Evolutionary conservation across 1,140 invertebrate species (phyloP), one percentile per base, ranked within the genome.

Genomic region (Phortica variegata): DNA sequence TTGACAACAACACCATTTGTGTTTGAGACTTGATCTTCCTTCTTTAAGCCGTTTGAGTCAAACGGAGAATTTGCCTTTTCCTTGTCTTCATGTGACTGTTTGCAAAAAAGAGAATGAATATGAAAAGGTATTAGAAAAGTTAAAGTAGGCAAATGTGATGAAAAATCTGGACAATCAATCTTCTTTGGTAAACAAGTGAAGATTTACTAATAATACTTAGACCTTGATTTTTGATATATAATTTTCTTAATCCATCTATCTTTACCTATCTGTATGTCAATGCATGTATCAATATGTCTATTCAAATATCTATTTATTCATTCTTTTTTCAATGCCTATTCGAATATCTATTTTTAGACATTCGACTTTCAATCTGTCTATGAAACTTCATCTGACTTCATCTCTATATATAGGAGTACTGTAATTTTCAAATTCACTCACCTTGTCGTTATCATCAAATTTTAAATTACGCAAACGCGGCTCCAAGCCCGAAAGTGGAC

Each of bases 1-100:
- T 82, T 82, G 29, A 84, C 83, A 48, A 85, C 83, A 51, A 93
- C 82, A 40, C 93, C 93, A 77, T 96, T 96, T 72, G 87, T 85
- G 66, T 88, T 83, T 55, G 87, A 83, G 31, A 84, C 85, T 70
- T 83, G 85, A 49, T 83, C 79, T 56, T 87, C 85, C 58, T 84
- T 82, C 60, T 76, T 76, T 51, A 76, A 49, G 12, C 74, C 74
- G 52, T 76, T 76, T 59, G 81, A 80, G 56, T 86, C 85, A 76
- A 86, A 87, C 39, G 85, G 85, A 55, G 84, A 83, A 38, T 84
- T 82, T 33, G 80, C 79, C 70, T 83, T 83, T 59, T 88, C 85
- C 68, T 86, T 83, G 52, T 84, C 83, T 52, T 83, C 81, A 52
- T 83, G 79, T 55, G 80, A 77, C 56, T 78, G 54, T n/a, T n/a